Evolutionary conservation across 2,797 vertebrate genomes (phyloP).

Genomic region (Helostoma temminkii): DNA sequence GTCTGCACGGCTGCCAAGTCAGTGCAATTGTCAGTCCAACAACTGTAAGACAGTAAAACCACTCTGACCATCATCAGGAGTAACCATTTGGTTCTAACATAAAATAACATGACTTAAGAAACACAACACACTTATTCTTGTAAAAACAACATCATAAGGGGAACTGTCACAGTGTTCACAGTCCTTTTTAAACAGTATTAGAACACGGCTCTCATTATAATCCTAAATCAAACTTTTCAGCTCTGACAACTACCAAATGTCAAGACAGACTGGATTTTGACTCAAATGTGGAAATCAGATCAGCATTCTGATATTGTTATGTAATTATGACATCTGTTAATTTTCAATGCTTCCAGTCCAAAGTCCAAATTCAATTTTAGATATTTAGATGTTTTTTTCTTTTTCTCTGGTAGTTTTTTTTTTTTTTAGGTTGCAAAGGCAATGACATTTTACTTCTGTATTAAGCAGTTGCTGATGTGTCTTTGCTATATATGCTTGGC

Average conservation of each 20-base stretch:
- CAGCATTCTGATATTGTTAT: constrained; percentile 53
- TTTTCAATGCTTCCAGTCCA: constrained; percentile 29
- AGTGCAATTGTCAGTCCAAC: constrained; percentile 29
- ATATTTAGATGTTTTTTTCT: constrained; percentile 18
- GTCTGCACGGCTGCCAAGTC: constrained; percentile 49
- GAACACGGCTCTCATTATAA: constrained; percentile 60
- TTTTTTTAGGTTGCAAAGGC: constrained; percentile 6
- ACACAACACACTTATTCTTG: not conserved
- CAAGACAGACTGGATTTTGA: constrained; percentile 24
- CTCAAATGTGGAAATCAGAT: constrained; percentile 47
- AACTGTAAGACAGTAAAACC: constrained; percentile 39
- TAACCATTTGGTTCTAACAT: constrained; percentile 1
- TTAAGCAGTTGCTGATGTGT: not conserved
- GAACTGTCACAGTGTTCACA: not conserved
- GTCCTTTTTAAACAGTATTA: too few species aligned
- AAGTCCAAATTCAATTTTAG: constrained; percentile 39
- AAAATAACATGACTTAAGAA: not conserved
- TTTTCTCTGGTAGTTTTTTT: constrained; percentile 1
- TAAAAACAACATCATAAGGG: constrained; percentile 5
- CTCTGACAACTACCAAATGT: constrained; percentile 51
- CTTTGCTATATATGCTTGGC: not conserved
- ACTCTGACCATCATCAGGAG: constrained; percentile 35
- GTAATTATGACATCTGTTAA: constrained; percentile 48
- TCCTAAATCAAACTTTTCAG: constrained; percentile 50
- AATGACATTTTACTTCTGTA: constrained; percentile 11